Conservation (phyloP, 2,888 invertebrate genomes). For the Neoitamus cyanurus region DNA sequence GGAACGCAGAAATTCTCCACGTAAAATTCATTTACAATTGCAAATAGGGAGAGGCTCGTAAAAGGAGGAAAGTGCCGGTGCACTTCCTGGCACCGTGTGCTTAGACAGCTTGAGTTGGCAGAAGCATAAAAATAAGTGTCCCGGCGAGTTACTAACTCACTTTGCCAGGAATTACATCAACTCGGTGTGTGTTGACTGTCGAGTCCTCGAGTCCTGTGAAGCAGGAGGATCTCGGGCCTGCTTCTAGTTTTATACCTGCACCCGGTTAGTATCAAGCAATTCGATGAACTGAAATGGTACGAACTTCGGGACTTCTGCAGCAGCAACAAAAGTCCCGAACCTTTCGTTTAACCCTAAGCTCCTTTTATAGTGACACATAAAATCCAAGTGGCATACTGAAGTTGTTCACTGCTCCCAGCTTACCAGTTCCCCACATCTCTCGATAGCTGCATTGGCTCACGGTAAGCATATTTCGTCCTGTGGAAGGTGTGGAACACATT, state of each 20-base stretch:
- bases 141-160: neutral
- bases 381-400: constrained; percentile 8
- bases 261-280: constrained; percentile 14
- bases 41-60: constrained; percentile 47
- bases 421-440: neutral
- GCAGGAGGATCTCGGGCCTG: neutral
- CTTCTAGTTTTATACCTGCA: neutral
- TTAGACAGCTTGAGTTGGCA: neutral
- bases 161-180: neutral
- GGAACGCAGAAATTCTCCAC: neutral
- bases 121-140: neutral
- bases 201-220: neutral
- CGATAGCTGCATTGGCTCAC: neutral
- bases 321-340: constrained; percentile 10
- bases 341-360: constrained; percentile 26
- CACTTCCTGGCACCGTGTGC: neutral
- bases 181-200: neutral
- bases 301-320: constrained; percentile 8
- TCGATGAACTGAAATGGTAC: constrained; percentile 15
- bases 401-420: neutral
- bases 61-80: constrained; percentile 19
- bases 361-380: constrained; percentile 19
- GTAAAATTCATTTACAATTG: constrained; percentile 49
- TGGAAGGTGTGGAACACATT: neutral
- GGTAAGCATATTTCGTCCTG: neutral